Conservation (phyloP, 1,140 invertebrate genomes). For the Hyles euphorbiae region DNA sequence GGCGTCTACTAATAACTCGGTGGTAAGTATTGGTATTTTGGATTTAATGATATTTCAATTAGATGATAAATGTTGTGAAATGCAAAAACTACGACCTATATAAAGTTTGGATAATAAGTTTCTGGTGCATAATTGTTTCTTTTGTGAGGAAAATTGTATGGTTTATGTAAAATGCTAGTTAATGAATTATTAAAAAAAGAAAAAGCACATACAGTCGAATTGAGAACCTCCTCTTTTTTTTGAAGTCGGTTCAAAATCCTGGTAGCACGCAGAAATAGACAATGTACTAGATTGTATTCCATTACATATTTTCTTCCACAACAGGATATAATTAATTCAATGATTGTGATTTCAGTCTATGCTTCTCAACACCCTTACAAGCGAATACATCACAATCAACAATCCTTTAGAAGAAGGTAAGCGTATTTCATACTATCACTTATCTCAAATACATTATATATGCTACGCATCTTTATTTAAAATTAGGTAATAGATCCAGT, state of each 20-base stretch:
- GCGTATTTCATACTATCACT: background rate
- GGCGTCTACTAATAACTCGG: slow-evolving; percentile 97
- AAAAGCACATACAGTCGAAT: no score
- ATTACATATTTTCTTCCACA: no score
- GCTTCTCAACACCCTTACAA: slow-evolving; percentile 91
- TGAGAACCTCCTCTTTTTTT: no score
- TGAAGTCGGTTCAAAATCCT: no score
- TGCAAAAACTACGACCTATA: background rate
- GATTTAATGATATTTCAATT: background rate
- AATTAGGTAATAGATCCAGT: background rate
- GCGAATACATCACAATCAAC: slow-evolving; percentile 89
- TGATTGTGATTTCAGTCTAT: slow-evolving; percentile 79
- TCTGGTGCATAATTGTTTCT: background rate
- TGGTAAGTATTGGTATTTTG: slow-evolving; percentile 74
- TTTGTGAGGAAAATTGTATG: background rate
- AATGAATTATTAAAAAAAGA: no score
- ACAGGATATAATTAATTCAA: no score
- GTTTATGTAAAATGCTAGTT: no score
- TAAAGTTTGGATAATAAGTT: background rate
- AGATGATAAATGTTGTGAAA: background rate
- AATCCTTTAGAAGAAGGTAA: slow-evolving; percentile 85
- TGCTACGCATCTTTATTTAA: background rate
- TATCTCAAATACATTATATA: background rate
- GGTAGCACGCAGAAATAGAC: no score
- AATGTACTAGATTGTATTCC: no score